Evolutionary conservation across 2,797 vertebrate genomes (phyloP).

Genomic region (Oreochromis mossambicus): DNA sequence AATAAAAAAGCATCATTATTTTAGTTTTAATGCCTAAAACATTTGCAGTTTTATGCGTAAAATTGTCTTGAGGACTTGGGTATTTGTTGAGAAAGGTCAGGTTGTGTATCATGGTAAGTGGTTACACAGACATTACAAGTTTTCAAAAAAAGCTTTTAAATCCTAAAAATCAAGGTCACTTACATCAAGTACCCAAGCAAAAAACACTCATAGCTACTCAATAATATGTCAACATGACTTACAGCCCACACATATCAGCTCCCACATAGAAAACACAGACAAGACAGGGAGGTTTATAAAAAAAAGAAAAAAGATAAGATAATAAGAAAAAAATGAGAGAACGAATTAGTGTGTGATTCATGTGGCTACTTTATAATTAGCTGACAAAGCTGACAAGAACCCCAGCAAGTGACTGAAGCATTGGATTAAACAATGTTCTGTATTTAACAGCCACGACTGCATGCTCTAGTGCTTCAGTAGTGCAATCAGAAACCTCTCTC

Average conservation of each 20-base stretch:
- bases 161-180: conserved; percentile 9
- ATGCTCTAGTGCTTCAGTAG: conserved; percentile 73
- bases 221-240: neutral
- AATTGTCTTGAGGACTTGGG: neutral
- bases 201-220: neutral
- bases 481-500: conserved; percentile 46
- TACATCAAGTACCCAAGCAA: neutral
- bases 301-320: neutral
- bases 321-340: neutral
- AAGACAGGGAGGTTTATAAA: neutral
- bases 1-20: neutral
- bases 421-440: conserved; percentile 73
- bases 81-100: neutral
- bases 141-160: conserved; percentile 15
- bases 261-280: neutral
- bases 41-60: neutral
- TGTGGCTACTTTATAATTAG: conserved; percentile 78
- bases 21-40: neutral
- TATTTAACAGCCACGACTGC: conserved; percentile 68
- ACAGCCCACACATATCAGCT: neutral
- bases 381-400: conserved; percentile 82
- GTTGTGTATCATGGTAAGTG: neutral
- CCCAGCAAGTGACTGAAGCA: conserved; percentile 64
- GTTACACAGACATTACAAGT: neutral
- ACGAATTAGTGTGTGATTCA: conserved; percentile 16